phyloP scores from a whole-genome alignment of 2,888 invertebrate species.

The Lymantria dispar region DNA sequence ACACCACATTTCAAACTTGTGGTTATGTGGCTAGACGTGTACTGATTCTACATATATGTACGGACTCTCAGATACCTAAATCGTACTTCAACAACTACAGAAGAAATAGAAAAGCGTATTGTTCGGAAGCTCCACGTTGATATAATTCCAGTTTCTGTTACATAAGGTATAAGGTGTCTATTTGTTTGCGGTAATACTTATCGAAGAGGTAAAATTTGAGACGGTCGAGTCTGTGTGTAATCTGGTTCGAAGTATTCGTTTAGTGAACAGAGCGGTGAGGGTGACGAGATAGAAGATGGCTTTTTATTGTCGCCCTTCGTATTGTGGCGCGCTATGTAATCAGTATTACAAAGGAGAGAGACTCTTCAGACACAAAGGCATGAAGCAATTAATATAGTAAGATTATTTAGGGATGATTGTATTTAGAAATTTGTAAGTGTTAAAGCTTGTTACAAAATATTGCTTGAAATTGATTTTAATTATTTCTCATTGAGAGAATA shows the following conservation, averaged over 20 bases:
- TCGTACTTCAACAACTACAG: not conserved
- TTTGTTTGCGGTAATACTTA: not conserved
- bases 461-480: too few species aligned
- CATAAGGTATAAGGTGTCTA: not conserved
- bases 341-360: slow-evolving; percentile 12
- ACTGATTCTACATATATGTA: too few species aligned
- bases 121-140: not conserved
- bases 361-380: not conserved
- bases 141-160: too few species aligned
- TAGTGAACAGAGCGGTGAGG: slow-evolving; percentile 30
- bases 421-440: too few species aligned
- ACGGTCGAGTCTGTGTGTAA: slow-evolving; percentile 47
- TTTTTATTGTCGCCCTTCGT: slow-evolving; percentile 26
- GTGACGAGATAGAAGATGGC: slow-evolving; percentile 24
- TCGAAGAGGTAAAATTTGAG: slow-evolving; percentile 33
- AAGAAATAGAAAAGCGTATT: not conserved
- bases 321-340: slow-evolving; percentile 17
- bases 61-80: not conserved
- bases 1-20: too few species aligned
- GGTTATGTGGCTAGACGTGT: too few species aligned
- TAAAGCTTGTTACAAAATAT: too few species aligned
- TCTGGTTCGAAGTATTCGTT: slow-evolving; percentile 53
- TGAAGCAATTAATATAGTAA: not conserved
- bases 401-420: not conserved
- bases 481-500: too few species aligned